Conservation (phyloP, 37 sponge, comb jelly and placozoan genomes). For the Mnemiopsis leidyi region DNA sequence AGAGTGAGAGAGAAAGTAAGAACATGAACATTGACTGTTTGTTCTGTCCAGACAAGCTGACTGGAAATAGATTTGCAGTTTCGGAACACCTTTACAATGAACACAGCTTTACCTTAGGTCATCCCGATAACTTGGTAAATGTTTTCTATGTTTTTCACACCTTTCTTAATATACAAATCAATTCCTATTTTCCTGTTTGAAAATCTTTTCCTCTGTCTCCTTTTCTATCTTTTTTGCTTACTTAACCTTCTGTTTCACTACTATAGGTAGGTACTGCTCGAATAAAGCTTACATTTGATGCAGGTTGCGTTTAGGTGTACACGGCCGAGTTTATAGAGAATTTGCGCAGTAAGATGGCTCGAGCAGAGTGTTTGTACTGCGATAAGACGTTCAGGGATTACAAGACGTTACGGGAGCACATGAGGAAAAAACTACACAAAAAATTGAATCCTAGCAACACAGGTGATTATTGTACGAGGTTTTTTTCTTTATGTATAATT, state of each 20-base stretch:
- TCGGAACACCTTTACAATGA: constrained; percentile 57
- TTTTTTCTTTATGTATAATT: too few relatives aligned
- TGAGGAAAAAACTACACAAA: constrained; percentile 93
- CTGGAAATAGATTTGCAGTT: not conserved
- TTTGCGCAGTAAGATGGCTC: not conserved
- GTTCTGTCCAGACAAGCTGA: constrained; percentile 25
- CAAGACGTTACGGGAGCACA: constrained; percentile 86
- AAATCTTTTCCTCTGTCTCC: too few relatives aligned
- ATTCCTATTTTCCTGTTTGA: too few relatives aligned
- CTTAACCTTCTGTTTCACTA: too few relatives aligned
- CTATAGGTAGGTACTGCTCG: too few relatives aligned
- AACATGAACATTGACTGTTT: not conserved
- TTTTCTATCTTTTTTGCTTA: too few relatives aligned
- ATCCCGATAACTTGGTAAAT: constrained; percentile 64
- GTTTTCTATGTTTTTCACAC: too few relatives aligned
- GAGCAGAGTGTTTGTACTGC: constrained; percentile 81
- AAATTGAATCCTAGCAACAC: constrained; percentile 81
- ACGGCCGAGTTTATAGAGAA: constrained; percentile 27
- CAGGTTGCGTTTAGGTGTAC: constrained; percentile 9
- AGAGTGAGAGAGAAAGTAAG: not conserved
- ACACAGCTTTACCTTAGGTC: constrained; percentile 58
- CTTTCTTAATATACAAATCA: too few relatives aligned
- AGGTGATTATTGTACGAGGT: too few relatives aligned
- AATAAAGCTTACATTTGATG: not conserved
- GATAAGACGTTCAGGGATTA: constrained; percentile 78